Conservation (phyloP, 2,113 vertebrate species). For the Platichthys stellatus region DNA sequence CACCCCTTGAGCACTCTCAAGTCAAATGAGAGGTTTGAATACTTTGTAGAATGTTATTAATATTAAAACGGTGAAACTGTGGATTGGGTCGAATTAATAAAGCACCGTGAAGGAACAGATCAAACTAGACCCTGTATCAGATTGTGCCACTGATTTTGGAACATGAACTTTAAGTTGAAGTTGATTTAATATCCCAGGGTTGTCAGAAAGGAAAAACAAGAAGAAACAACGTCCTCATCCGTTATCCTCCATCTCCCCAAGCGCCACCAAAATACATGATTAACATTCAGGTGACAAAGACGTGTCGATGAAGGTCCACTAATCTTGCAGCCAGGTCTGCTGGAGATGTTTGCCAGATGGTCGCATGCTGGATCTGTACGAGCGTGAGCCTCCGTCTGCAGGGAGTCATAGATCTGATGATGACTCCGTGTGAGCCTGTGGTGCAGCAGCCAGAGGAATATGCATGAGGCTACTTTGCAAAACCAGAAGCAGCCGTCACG, state of each 20-base stretch:
- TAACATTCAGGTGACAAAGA: too few species aligned
- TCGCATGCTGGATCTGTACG: not conserved
- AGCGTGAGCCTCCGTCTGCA: constrained; percentile 10
- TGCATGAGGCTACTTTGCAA: not conserved
- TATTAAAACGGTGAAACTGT: not conserved
- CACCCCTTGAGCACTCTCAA: constrained; percentile 43
- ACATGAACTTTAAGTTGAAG: too few species aligned
- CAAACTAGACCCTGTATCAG: not conserved
- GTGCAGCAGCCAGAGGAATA: constrained; percentile 7
- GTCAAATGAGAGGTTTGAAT: not conserved
- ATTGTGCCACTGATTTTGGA: not conserved
- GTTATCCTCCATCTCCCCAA: too few species aligned
- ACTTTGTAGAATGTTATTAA: not conserved
- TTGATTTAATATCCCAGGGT: too few species aligned
- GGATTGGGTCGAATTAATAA: not conserved
- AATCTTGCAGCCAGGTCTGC: too few species aligned
- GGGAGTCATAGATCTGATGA: constrained; percentile 30
- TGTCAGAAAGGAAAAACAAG: not conserved
- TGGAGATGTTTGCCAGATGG: constrained; percentile 52
- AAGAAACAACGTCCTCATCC: not conserved
- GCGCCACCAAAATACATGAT: not conserved
- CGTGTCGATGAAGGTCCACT: too few species aligned
- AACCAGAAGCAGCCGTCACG: not conserved
- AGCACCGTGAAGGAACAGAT: not conserved
- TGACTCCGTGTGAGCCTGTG: constrained; percentile 8